Conservation (phyloP, 2,113 vertebrate species). For the Microtus ochrogaster region DNA sequence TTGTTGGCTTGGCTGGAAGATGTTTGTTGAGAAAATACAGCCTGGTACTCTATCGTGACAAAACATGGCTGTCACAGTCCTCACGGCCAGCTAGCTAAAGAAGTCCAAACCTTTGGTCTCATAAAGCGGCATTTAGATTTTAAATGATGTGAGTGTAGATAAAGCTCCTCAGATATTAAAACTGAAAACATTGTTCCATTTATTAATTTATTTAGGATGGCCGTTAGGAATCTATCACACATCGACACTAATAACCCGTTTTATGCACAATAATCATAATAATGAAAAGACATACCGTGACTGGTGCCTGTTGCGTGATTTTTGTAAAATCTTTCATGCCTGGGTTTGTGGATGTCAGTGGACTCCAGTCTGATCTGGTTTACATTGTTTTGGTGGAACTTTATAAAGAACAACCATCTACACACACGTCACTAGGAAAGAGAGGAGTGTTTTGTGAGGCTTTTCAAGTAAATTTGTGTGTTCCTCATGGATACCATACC, state of each 20-base stretch:
- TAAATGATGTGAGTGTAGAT: background rate
- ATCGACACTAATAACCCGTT: background rate
- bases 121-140: background rate
- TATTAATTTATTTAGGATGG: background rate
- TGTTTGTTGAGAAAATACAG: background rate
- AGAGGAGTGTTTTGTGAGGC: background rate
- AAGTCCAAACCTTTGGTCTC: background rate
- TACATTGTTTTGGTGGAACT: background rate
- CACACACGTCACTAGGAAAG: background rate
- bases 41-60: rapidly evolving
- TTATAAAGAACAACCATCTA: background rate
- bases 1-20: background rate
- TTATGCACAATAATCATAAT: constrained; percentile 23
- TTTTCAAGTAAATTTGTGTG: background rate
- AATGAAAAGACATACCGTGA: background rate
- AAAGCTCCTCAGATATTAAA: background rate
- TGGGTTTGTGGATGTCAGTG: background rate
- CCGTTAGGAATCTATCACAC: background rate
- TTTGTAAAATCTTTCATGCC: background rate
- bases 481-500: background rate
- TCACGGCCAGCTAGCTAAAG: background rate
- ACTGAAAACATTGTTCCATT: background rate
- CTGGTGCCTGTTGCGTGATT: background rate
- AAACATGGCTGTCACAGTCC: rapidly evolving
- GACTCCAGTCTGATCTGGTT: background rate